Percentiles rank a stretch among this genome's conserved stretches.
Conservation (phyloP, 1,140 invertebrate genomes). For the Archivesica marissinica region DNA sequence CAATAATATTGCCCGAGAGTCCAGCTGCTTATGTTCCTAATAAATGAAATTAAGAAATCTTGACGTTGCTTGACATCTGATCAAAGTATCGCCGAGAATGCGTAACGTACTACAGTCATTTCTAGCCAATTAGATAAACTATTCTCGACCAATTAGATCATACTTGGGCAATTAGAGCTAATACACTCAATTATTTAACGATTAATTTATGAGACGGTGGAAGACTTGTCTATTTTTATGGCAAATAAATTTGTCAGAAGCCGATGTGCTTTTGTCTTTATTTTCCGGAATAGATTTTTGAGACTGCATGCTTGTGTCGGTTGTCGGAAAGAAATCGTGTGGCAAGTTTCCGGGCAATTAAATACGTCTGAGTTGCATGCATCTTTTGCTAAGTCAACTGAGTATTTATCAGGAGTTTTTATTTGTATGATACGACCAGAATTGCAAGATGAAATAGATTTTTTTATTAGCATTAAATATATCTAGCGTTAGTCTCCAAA, state of each 20-base stretch:
- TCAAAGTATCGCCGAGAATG: conserved; percentile 33
- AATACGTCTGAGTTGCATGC: neutral
- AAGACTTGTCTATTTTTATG: conserved; percentile 37
- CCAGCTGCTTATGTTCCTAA: conserved; percentile 55
- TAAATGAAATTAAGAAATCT: conserved; percentile 64
- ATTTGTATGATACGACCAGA: no score
- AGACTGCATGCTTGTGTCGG: neutral
- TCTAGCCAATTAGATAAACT: conserved; percentile 56
- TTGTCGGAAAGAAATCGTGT: neutral
- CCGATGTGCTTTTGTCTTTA: conserved; percentile 36
- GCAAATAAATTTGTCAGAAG: conserved; percentile 48
- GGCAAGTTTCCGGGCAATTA: conserved; percentile 11
- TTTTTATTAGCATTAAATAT: no score
- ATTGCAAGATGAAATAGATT: no score
- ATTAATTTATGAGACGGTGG: conserved; percentile 49
- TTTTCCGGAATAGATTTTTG: conserved; percentile 15
- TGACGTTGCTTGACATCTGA: conserved; percentile 49
- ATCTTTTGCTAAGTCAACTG: no score
- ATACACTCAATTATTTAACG: conserved; percentile 62
- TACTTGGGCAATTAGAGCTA: conserved; percentile 57
- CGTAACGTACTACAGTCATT: conserved; percentile 37
- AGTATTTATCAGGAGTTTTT: no score
- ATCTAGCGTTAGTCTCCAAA: no score
- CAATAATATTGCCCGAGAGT: conserved; percentile 21
- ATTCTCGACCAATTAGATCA: conserved; percentile 57